Evolutionary conservation across 2,888 invertebrate genomes (phyloP).

Genomic region (Ferrisia virgata): DNA sequence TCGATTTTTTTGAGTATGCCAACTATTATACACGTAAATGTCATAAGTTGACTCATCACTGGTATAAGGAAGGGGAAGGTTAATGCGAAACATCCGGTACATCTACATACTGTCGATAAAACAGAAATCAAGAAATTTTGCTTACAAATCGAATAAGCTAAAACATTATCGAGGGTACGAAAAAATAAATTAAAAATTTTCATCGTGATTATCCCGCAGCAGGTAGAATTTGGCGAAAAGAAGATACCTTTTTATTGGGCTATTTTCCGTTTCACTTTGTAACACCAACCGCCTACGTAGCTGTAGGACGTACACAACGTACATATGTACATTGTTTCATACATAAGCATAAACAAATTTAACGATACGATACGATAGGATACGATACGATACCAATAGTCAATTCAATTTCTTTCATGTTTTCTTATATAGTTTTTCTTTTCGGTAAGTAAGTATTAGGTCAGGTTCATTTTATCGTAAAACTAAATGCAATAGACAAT

Average conservation of each 20-base stretch:
- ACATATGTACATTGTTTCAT: background rate
- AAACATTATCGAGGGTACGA: background rate
- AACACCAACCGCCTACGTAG: no score
- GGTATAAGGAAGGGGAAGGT: no score
- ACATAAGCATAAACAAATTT: background rate
- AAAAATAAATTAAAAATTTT: background rate
- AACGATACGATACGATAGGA: no score
- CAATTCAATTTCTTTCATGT: background rate
- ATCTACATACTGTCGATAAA: no score
- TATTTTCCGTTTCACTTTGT: background rate
- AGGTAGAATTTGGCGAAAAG: background rate
- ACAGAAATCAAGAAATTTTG: no score
- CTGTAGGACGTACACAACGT: no score
- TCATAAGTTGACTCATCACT: no score
- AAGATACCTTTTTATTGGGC: background rate
- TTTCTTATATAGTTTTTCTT: background rate
- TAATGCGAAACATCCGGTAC: no score
- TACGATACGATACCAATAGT: no score
- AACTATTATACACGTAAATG: no score
- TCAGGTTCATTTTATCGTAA: background rate
- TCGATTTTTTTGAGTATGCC: no score
- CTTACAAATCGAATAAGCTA: no score
- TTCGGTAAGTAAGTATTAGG: background rate
- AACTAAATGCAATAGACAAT: conserved; percentile 19
- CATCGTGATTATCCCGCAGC: background rate